Evolutionary conservation across 2,888 invertebrate genomes (phyloP).

Genomic region (Euzophera pinguis): DNA sequence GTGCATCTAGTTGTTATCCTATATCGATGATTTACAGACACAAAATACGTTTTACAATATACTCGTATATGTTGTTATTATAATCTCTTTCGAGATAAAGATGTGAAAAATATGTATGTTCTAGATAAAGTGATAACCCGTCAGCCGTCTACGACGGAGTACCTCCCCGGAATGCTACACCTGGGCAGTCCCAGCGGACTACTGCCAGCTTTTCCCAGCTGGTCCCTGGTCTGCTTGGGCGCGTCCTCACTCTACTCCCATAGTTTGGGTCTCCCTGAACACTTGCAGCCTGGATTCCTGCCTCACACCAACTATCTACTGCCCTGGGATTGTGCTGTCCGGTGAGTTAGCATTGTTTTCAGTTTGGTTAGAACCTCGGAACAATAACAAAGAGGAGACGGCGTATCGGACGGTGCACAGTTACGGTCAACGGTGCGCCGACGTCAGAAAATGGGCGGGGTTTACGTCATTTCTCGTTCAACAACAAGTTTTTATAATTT

Average conservation of each 20-base stretch:
- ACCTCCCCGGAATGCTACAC: constrained; percentile 95
- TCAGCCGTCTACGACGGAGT: constrained; percentile 92
- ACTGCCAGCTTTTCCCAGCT: constrained; percentile 92
- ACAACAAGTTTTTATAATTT: too few species aligned
- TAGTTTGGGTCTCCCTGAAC: constrained; percentile 90
- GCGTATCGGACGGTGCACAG: too few species aligned
- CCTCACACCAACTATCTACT: constrained; percentile 93
- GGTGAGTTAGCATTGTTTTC: constrained; percentile 41
- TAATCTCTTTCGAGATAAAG: too few species aligned
- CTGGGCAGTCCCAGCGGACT: constrained; percentile 85
- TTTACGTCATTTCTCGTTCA: too few species aligned
- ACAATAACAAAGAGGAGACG: too few species aligned
- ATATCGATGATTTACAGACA: too few species aligned
- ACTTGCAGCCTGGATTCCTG: constrained; percentile 92
- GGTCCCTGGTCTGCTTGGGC: constrained; percentile 94
- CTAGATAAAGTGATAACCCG: constrained; percentile 80
- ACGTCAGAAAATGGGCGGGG: too few species aligned
- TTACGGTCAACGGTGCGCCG: too few species aligned
- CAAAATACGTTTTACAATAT: too few species aligned
- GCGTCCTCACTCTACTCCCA: constrained; percentile 95
- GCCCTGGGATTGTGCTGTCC: constrained; percentile 89
- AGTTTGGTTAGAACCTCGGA: too few species aligned
- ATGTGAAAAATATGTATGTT: constrained; percentile 21
- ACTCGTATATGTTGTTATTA: too few species aligned
- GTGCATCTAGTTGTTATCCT: too few species aligned